These are phyloP conservation scores for Microctenopoma lineatum DNA, from an alignment of 2,797 vertebrate genomes.

Conservation along the genomic window DNA sequence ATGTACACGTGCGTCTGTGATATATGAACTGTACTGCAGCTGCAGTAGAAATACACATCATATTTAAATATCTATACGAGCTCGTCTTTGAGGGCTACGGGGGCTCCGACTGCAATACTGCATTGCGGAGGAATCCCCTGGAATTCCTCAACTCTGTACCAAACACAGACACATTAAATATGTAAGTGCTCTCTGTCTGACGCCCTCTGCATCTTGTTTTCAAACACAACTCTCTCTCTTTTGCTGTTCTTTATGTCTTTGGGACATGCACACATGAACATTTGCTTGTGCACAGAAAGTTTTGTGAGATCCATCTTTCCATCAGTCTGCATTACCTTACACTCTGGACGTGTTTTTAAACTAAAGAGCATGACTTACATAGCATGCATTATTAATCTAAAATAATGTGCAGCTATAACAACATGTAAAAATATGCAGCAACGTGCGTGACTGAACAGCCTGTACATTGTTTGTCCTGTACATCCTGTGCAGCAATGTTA, in stretches of 20 bases:
- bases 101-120: slow-evolving; percentile 57
- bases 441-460: not conserved
- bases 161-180: slow-evolving; percentile 51
- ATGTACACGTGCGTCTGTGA: slow-evolving; percentile 11
- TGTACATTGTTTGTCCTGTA: slow-evolving; percentile 4
- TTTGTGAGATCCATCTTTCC: slow-evolving; percentile 9
- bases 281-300: not conserved
- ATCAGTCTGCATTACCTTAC: slow-evolving; percentile 16
- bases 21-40: slow-evolving; percentile 19
- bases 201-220: slow-evolving; percentile 16
- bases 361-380: slow-evolving; percentile 3
- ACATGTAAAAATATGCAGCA: slow-evolving; percentile 5
- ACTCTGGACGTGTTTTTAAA: slow-evolving; percentile 12
- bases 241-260: not conserved
- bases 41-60: slow-evolving; percentile 37
- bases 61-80: slow-evolving; percentile 56
- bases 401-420: not conserved
- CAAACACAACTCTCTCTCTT: not conserved
- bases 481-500: slow-evolving; percentile 16
- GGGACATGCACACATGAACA: not conserved
- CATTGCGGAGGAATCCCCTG: slow-evolving; percentile 74
- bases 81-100: slow-evolving; percentile 29
- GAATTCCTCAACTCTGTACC: slow-evolving; percentile 51
- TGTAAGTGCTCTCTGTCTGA: slow-evolving; percentile 27
- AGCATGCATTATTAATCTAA: not conserved